Conservation (phyloP, 2,113 vertebrate species). For the Clarias batrachus region DNA sequence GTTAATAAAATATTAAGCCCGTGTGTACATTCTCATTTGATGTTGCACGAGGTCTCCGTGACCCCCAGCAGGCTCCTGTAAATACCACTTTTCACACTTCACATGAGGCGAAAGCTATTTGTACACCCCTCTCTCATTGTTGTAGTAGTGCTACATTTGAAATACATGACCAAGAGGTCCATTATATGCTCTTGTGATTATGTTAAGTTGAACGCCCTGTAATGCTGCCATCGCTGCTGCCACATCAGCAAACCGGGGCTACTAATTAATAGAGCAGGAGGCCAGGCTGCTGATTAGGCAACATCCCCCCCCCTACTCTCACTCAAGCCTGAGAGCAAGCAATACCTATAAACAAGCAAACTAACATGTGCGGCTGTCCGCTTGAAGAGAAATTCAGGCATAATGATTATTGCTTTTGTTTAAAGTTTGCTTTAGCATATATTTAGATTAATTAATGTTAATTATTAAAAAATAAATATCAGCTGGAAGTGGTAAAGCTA, state of each 20-base stretch:
- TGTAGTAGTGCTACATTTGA: neutral
- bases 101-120: neutral
- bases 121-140: neutral
- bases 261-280: constrained; percentile 37
- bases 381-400: constrained; percentile 17
- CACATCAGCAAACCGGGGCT: constrained; percentile 28
- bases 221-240: constrained; percentile 9
- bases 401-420: neutral
- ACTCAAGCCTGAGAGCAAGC: neutral
- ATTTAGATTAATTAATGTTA: too few relatives aligned
- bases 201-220: constrained; percentile 2
- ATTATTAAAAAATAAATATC: neutral
- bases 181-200: neutral
- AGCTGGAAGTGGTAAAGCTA: constrained; percentile 4
- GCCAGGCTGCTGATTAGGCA: constrained; percentile 35
- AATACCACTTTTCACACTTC: neutral
- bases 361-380: constrained; percentile 8
- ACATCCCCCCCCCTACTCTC: neutral
- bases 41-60: neutral
- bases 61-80: neutral
- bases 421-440: neutral
- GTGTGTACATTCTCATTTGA: neutral
- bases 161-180: too few relatives aligned
- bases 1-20: neutral
- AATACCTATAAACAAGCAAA: constrained; percentile 32